Evolutionary conservation across 2,113 vertebrate species (phyloP), one percentile per base, ranked within the genome.

Genomic region (Machaerirhynchus nigripectus): DNA sequence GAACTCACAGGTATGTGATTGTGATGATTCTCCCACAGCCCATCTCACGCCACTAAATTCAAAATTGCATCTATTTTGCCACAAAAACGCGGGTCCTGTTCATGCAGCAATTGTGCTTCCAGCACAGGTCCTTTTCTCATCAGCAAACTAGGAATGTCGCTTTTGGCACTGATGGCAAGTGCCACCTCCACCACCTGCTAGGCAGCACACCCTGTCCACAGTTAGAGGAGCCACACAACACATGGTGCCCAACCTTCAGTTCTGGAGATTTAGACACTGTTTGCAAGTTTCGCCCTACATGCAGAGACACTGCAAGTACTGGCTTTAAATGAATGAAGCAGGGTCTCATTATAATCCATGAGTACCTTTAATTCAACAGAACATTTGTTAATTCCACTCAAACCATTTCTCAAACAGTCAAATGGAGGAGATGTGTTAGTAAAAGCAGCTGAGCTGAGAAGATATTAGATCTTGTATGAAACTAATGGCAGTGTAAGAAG

Each of bases 191-290:
- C 6, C 23, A 28, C 53, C 17, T 40, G 14, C 15, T 27, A 42
- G 44, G 31, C 10, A 71, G 22, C 21, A 59, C 27, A 33, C 10
- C 5, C 24, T 42, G 18, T 4, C 47, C 23, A 35, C 11, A 35
- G 6, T 0, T 3, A 33, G 30, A 39, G 40, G 9, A 65, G 8
- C 18, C 39, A n/a, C 0, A 1, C 3, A 46, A 17, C 33, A 49
- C 11, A 19, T 1, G 8, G 7, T 37, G 18, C 19, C 4, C 0
- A 3, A 10, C 16, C 42, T 20, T 30, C 1, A 1, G 17, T 53
- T 80, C 19, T 22, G 4, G 33, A 18, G 14, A 52, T 37, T 56
- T 60, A 70, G 47, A 5, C 13, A 42, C 10, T 35, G 5, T 30
- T 55, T 8, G 18, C 21, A 65, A 30, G 35, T 47, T 65, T 84